phyloP scores from a whole-genome alignment of 2,113 vertebrate genomes.

The Oreotrochilus melanogaster region DNA sequence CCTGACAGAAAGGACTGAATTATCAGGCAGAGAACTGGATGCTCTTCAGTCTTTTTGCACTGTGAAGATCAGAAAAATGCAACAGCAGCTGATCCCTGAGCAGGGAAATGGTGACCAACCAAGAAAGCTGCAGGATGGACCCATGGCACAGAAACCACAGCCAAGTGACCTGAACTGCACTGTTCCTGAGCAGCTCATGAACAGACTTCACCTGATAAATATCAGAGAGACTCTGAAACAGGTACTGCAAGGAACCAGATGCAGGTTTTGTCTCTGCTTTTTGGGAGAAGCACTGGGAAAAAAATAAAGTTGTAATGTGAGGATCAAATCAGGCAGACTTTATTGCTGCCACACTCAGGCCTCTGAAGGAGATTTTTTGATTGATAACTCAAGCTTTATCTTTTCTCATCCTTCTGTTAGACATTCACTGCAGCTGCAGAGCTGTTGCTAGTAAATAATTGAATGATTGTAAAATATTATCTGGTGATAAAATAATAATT shows the following conservation, averaged over 20 bases:
- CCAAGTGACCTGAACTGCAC: not conserved
- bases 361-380: not conserved
- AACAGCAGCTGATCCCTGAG: not conserved
- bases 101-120: no score
- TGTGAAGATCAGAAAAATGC: slow-evolving; percentile 36
- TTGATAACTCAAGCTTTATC: not conserved
- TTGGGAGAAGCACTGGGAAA: not conserved
- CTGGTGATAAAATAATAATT: not conserved
- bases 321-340: not conserved
- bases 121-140: not conserved
- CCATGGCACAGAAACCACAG: not conserved
- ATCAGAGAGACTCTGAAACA: slow-evolving; percentile 58
- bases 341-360: not conserved
- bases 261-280: rapidly evolving
- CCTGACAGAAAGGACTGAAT: not conserved
- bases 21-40: not conserved
- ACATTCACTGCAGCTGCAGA: not conserved
- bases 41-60: slow-evolving; percentile 53
- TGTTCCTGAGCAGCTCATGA: slow-evolving; percentile 67
- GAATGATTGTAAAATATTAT: not conserved
- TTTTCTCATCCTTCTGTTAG: not conserved
- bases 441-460: not conserved
- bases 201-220: slow-evolving; percentile 62
- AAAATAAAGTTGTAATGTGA: rapidly evolving
- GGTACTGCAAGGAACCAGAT: slow-evolving; percentile 33